Evolutionary conservation across 2,797 vertebrate genomes (phyloP).

Genomic region (Rhincodon typus): DNA sequence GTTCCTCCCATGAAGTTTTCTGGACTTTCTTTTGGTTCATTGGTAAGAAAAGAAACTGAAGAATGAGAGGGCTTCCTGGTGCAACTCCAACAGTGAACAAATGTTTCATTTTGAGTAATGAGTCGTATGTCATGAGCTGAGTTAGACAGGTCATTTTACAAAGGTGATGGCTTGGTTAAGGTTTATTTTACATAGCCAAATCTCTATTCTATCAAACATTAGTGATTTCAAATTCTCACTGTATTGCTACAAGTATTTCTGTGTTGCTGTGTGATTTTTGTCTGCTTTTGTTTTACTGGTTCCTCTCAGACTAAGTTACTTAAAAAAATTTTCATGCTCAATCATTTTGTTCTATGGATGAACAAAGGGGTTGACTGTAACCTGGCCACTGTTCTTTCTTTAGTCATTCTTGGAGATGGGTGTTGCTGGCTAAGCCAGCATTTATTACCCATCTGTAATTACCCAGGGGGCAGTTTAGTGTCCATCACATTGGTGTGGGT

Average conservation of each 20-base stretch:
- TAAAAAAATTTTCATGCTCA: background rate
- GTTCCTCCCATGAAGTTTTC: background rate
- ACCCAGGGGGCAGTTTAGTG: too few relatives aligned
- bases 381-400: background rate
- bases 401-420: too few relatives aligned
- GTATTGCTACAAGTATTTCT: background rate
- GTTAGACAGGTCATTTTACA: background rate
- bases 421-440: too few relatives aligned
- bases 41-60: background rate
- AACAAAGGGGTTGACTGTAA: background rate
- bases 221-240: background rate
- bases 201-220: background rate
- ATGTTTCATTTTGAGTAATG: background rate
- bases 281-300: background rate
- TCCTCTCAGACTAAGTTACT: background rate
- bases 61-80: background rate
- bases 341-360: background rate
- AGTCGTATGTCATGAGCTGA: background rate
- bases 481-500: too few relatives aligned
- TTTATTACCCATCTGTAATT: too few relatives aligned
- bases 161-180: background rate
- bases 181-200: background rate
- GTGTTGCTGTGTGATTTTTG: background rate
- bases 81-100: background rate
- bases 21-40: background rate